Conservation (phyloP, 1,140 invertebrate genomes). For the Dolichoris vasculosae region DNA sequence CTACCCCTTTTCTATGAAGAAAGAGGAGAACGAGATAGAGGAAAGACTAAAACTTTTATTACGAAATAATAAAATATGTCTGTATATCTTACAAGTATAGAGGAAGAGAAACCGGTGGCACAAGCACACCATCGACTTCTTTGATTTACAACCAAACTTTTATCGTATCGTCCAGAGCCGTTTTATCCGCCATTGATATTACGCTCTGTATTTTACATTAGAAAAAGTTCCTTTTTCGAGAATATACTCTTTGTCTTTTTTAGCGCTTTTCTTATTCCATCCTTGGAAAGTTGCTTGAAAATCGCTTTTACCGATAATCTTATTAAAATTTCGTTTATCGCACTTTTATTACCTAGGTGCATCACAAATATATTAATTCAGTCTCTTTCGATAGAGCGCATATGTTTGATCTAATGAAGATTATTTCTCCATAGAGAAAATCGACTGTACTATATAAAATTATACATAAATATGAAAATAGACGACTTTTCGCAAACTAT, state of each 20-base stretch:
- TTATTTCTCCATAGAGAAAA: background rate
- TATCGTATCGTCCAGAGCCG: background rate
- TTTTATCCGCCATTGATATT: background rate
- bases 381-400: background rate
- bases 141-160: background rate
- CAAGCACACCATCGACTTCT: background rate
- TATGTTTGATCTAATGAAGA: background rate
- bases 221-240: background rate
- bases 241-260: background rate
- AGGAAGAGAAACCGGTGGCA: background rate
- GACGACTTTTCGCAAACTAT: background rate
- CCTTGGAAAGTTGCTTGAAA: background rate
- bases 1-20: background rate
- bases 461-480: background rate
- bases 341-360: background rate
- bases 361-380: background rate
- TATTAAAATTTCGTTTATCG: background rate
- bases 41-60: slow-evolving; percentile 65
- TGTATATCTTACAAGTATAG: slow-evolving; percentile 53
- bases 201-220: background rate
- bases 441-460: background rate
- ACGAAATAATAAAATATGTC: slow-evolving; percentile 74
- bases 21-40: background rate
- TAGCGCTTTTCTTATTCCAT: background rate
- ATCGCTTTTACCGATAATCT: background rate